phyloP scores from a whole-genome alignment of 2,888 invertebrate species.

The Cacoxenus indagator region DNA sequence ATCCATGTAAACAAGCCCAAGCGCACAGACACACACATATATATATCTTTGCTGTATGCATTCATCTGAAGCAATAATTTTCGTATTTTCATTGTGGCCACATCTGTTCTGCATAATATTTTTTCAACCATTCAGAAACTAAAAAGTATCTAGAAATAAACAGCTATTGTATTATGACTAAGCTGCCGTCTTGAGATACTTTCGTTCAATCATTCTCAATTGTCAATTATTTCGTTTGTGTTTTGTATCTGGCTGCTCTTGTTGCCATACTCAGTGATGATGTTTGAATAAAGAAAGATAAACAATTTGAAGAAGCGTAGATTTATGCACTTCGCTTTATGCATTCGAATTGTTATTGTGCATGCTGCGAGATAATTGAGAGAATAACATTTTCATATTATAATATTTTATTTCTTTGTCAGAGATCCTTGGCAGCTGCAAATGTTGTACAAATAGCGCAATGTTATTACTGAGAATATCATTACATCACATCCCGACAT shows the following conservation, averaged over 20 bases:
- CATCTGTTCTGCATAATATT: slow-evolving; percentile 5
- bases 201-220: neutral
- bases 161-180: neutral
- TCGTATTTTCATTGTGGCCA: neutral
- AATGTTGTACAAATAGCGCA: too few relatives aligned
- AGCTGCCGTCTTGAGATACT: neutral
- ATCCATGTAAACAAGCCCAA: too few relatives aligned
- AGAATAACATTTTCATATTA: too few relatives aligned
- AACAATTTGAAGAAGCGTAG: neutral
- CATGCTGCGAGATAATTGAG: too few relatives aligned
- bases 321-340: too few relatives aligned
- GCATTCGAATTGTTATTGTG: too few relatives aligned
- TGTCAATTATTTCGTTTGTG: neutral
- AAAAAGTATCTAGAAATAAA: neutral
- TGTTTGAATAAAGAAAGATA: neutral
- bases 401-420: too few relatives aligned
- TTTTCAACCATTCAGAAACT: neutral
- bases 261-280: neutral
- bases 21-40: neutral
- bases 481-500: too few relatives aligned
- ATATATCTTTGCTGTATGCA: neutral
- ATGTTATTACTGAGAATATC: too few relatives aligned
- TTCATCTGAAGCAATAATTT: neutral
- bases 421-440: too few relatives aligned
- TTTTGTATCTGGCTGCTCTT: neutral